Percentiles rank a stretch among this genome's conserved stretches.
phyloP scores from a whole-genome alignment of 2,888 invertebrate genomes.

The Lysandra coridon region DNA sequence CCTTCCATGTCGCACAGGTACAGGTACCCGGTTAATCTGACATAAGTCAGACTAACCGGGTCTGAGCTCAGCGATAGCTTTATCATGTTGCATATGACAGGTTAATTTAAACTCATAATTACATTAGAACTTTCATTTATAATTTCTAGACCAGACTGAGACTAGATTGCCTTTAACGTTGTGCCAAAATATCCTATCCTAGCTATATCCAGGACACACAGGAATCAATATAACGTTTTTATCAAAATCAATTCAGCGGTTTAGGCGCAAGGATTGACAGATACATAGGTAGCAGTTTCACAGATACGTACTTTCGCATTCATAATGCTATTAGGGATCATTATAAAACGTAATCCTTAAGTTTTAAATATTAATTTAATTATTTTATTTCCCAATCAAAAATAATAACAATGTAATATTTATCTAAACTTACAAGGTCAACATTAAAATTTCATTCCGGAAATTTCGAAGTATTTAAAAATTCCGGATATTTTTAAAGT shows the following conservation, averaged over 20 bases:
- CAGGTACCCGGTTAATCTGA: too few species aligned
- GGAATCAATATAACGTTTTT: too few species aligned
- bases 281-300: too few species aligned
- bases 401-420: background rate
- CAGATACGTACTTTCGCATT: too few species aligned
- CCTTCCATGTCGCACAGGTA: background rate
- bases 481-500: background rate
- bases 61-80: background rate
- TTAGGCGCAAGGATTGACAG: too few species aligned
- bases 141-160: background rate
- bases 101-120: constrained; percentile 17
- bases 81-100: constrained; percentile 11
- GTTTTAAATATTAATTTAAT: background rate
- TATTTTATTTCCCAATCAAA: background rate
- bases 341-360: too few species aligned
- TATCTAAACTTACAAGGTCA: background rate
- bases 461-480: background rate
- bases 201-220: too few species aligned
- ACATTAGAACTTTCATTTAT: constrained; percentile 17
- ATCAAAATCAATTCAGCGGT: too few species aligned
- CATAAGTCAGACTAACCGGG: background rate
- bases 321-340: too few species aligned
- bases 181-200: background rate
- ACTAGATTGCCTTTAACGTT: background rate
- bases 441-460: background rate